These are phyloP conservation scores for Mimas tiliae DNA, from an alignment of 2,888 invertebrate species.

Conservation along the genomic window DNA sequence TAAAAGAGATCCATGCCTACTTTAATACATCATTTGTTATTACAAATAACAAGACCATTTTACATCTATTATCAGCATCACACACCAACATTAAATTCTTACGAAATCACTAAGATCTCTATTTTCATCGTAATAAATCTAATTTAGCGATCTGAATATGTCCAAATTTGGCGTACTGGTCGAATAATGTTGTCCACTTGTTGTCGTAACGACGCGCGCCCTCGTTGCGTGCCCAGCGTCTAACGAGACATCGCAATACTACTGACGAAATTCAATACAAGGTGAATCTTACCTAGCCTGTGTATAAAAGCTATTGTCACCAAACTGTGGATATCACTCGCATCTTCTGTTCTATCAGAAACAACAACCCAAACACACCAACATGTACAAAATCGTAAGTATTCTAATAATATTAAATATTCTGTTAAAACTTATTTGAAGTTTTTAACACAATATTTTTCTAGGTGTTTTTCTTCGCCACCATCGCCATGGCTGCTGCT, in stretches of 20 bases:
- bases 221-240: slow-evolving; percentile 74
- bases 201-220: slow-evolving; percentile 67
- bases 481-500: slow-evolving; percentile 62
- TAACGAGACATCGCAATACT: slow-evolving; percentile 61
- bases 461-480: slow-evolving; percentile 69
- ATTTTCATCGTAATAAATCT: slow-evolving; percentile 30
- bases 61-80: too few species aligned
- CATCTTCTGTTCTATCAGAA: slow-evolving; percentile 65
- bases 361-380: slow-evolving; percentile 51
- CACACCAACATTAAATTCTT: not conserved
- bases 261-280: slow-evolving; percentile 75
- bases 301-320: slow-evolving; percentile 79
- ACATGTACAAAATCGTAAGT: slow-evolving; percentile 76
- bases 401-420: not conserved
- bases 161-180: slow-evolving; percentile 49
- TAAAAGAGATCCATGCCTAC: too few species aligned
- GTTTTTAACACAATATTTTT: slow-evolving; percentile 21
- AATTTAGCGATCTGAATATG: slow-evolving; percentile 41
- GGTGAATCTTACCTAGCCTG: slow-evolving; percentile 74
- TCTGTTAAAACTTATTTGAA: not conserved
- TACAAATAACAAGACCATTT: too few species aligned
- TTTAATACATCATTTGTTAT: too few species aligned
- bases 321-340: slow-evolving; percentile 63
- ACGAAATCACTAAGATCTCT: not conserved
- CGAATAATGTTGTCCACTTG: slow-evolving; percentile 48